Percentiles rank a stretch among this genome's conserved stretches.
Conservation (phyloP, 2,797 vertebrate genomes). For the Sebastes taczanowskii region DNA sequence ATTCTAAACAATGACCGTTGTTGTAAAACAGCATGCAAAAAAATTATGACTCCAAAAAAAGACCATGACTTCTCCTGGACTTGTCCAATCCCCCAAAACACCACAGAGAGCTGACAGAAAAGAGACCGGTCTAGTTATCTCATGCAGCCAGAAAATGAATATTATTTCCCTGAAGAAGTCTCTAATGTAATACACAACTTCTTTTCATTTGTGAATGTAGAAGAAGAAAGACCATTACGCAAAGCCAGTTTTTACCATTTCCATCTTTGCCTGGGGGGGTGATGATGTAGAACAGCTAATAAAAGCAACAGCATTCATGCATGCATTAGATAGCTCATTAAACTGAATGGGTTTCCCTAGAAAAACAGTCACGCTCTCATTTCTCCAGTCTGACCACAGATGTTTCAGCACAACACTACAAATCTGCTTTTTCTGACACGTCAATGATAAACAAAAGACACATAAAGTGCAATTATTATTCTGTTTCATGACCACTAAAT, state of each 20-base stretch:
- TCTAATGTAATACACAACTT: too few relatives aligned
- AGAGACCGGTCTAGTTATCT: neutral
- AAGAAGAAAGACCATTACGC: neutral
- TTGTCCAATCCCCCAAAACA: neutral
- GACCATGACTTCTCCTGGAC: neutral
- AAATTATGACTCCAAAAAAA: neutral
- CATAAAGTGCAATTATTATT: neutral
- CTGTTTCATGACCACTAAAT: neutral
- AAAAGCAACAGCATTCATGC: constrained; percentile 34
- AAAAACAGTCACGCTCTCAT: constrained; percentile 38
- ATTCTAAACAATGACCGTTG: neutral
- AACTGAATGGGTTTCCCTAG: constrained; percentile 29
- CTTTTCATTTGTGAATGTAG: neutral
- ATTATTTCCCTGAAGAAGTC: neutral
- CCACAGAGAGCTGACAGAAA: neutral
- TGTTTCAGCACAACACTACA: neutral
- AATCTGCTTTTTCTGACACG: neutral
- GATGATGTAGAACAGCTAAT: constrained; percentile 42
- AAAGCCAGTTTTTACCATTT: constrained; percentile 5
- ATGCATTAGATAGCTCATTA: constrained; percentile 32
- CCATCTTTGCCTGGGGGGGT: constrained; percentile 17
- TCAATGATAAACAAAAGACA: neutral
- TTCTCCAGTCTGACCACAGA: neutral
- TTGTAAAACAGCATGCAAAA: constrained; percentile 5
- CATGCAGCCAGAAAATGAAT: neutral